A percentile compares a stretch with the other conserved stretches of the same genome.
Evolutionary conservation across 2,113 vertebrate species (phyloP).

Genomic region (Ailuropoda melanoleuca): DNA sequence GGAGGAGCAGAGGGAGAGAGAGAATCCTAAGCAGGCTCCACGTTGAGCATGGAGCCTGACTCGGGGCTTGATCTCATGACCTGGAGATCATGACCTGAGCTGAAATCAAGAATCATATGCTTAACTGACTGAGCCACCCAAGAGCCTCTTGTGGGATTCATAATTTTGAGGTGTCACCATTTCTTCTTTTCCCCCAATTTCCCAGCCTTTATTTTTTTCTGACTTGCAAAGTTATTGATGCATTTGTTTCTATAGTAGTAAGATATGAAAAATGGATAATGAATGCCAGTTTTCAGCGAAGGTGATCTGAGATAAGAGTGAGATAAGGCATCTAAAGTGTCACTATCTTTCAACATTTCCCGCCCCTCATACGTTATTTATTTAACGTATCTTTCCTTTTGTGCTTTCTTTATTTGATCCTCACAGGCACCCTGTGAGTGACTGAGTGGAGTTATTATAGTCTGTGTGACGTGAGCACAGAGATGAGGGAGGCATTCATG

Average conservation of each 20-base stretch:
- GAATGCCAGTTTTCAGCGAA: not conserved
- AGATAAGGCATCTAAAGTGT: not conserved
- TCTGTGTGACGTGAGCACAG: not conserved
- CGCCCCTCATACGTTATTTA: not conserved
- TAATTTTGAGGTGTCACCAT: slow-evolving; percentile 37
- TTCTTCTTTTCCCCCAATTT: slow-evolving; percentile 27
- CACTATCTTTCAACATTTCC: not conserved
- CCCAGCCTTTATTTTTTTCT: slow-evolving; percentile 1
- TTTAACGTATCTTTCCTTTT: not conserved
- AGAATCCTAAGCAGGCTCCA: not conserved
- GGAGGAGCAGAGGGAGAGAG: not conserved
- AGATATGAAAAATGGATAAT: not conserved
- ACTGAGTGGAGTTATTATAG: not conserved
- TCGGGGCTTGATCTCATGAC: not conserved
- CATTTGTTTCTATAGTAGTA: slow-evolving; percentile 27
- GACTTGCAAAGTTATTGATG: not conserved
- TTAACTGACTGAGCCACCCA: not conserved
- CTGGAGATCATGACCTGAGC: not conserved
- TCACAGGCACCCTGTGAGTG: slow-evolving; percentile 1
- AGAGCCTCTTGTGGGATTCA: not conserved
- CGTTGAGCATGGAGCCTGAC: not conserved
- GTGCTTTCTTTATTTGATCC: slow-evolving; percentile 2
- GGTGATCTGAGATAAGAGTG: not conserved
- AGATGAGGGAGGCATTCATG: not conserved
- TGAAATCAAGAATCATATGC: not conserved